A percentile compares a stretch with the other conserved stretches of the same genome.
Conservation (phyloP, 2,888 invertebrate species). For the Leucophenga maculata region DNA sequence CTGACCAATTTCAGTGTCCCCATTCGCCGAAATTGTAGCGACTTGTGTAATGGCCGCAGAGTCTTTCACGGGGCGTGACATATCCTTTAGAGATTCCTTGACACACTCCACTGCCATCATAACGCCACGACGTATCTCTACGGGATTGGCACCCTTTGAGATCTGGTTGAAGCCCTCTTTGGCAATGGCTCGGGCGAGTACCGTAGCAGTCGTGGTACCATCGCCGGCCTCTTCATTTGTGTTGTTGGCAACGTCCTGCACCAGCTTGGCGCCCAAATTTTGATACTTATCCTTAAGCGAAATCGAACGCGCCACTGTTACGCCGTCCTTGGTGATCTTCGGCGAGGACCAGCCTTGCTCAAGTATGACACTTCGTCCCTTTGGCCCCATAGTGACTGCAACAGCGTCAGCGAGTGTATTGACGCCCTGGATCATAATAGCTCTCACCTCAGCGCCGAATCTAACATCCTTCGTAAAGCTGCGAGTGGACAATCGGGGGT, state of each 20-base stretch:
- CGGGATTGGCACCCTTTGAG: slow-evolving; percentile 96
- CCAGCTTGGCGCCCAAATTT: slow-evolving; percentile 97
- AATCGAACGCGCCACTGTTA: slow-evolving; percentile 97
- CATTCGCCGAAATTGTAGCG: slow-evolving; percentile 99
- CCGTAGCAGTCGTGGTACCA: slow-evolving; percentile 98
- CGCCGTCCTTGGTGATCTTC: slow-evolving; percentile 99
- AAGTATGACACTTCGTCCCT: slow-evolving; percentile 98
- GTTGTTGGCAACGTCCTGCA: slow-evolving; percentile 99
- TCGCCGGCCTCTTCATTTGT: slow-evolving; percentile 99
- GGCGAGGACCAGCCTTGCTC: slow-evolving; percentile 99
- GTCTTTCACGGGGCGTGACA: slow-evolving; percentile 95
- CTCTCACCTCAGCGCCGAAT: slow-evolving; percentile 97
- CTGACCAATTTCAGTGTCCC: slow-evolving; percentile 91
- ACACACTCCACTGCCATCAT: slow-evolving; percentile 96
- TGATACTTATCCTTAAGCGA: slow-evolving; percentile 99
- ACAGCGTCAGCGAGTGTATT: slow-evolving; percentile 98
- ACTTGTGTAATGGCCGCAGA: slow-evolving; percentile 99
- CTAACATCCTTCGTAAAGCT: slow-evolving; percentile 95
- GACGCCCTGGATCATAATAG: slow-evolving; percentile 98
- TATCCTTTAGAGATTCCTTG: slow-evolving; percentile 87
- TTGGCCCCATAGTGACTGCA: slow-evolving; percentile 99
- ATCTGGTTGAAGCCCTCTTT: slow-evolving; percentile 99
- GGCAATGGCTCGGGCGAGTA: slow-evolving; percentile 97
- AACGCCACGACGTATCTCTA: slow-evolving; percentile 94
- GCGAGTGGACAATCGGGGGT: slow-evolving; percentile 69